Evolutionary conservation across 2,113 vertebrate species (phyloP), one percentile per base, ranked within the genome.

Genomic region (Pao palembangensis): DNA sequence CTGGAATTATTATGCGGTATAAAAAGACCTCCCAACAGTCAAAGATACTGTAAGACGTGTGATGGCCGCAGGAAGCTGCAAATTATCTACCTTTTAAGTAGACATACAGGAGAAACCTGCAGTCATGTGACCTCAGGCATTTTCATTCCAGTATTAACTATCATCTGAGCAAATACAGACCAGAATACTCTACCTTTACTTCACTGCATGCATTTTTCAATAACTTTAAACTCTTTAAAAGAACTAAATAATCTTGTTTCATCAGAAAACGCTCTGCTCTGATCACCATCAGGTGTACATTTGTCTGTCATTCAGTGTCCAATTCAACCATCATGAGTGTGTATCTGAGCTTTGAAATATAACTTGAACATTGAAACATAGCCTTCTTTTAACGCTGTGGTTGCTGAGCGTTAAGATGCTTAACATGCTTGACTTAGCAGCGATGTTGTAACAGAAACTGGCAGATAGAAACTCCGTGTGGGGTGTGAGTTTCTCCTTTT

Each of bases 401-500:
- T 81, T 31, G 42, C 73, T 11, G 31, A 6, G 14, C 5, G 43
- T 44, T 5, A 14, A 59, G 61, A 58, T 71, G 66, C 66, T 73
- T 64, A 67, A 67, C 23, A 64, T 20, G 68, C 54, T 56, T 55
- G 64, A 75, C 44, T 61, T 19, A 44, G 42, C 62, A 62, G n/a
- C n/a, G n/a, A n/a, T n/a, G n/a, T n/a, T n/a, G n/a, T n/a, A 23
- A 23, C 21, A 23, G 21, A 23, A 23, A 23, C 21, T 23, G 21
- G 3, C 21, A 23, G 3, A n/a, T n/a, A n/a, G n/a, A n/a, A n/a
- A n/a, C n/a, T n/a, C 57, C 25, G 53, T 19, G 1, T 20, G 61
- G 79, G 81, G 86, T 84, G 78, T 55, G 74, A 58, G 16, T 43
- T 61, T 67, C 64, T 7, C 44, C 64, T 47, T 28, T 28, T 28